Evolutionary conservation across 2,113 vertebrate species (phyloP), one percentile per base, ranked within the genome.

Genomic region (Cyprinus carpio): DNA sequence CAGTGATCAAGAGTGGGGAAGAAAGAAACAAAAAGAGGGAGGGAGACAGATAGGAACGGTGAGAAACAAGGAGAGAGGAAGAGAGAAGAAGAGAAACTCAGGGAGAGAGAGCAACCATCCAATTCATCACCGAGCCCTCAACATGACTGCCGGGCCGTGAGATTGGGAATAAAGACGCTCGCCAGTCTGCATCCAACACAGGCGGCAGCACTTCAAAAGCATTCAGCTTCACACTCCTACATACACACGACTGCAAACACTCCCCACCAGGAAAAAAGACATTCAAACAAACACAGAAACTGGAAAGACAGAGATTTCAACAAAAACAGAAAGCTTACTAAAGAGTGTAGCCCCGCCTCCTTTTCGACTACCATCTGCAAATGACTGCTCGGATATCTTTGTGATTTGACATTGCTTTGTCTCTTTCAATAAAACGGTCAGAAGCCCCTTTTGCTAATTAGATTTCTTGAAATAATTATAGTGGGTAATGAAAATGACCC

Each of bases 391-490:
- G 10, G 71, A 75, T 79, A 76, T 80, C 80, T 76, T 65, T 77
- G 62, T 12, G 67, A 76, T 71, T 84, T 92, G 89, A 89, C 90
- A 89, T 89, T 92, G 90, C 85, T 92, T 92, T 90, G 87, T 89
- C 85, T 90, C 88, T 89, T 90, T 84, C 87, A 89, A 89, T 86
- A 86, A 86, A 89, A 88, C 18, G 69, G 80, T 71, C 87, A 86
- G 89, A 86, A 87, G 69, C 79, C 83, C 75, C 75, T 81, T 86
- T 88, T 85, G 83, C 75, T 89, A 86, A 90, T 92, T 91, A 89
- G 64, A 82, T 91, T 92, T 91, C 87, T 87, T 91, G 86, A 91
- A 94, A 93, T 93, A 92, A 93, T 93, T 93, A 91, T 88, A 87
- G 87, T 60, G 75, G 87, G 90, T 92, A 93, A 93, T 94, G 91